phyloP scores from a whole-genome alignment of 2,113 vertebrate species.

The Carassius auratus region DNA sequence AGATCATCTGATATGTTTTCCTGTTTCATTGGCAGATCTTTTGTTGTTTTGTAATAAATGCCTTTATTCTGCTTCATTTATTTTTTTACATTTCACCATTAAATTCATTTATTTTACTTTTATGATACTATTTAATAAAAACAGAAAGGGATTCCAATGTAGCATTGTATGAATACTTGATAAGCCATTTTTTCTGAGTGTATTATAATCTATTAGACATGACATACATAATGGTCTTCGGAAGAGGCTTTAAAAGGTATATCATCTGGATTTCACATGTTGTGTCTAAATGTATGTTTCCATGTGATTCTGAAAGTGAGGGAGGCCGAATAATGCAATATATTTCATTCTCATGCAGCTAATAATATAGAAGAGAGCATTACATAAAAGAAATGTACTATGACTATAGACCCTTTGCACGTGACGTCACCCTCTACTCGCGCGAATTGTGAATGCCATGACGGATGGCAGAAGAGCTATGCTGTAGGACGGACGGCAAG shows the following conservation, averaged over 20 bases:
- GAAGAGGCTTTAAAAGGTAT: not conserved
- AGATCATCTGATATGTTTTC: not conserved
- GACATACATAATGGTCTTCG: not conserved
- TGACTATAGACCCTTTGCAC: not conserved
- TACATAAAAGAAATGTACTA: slow-evolving; percentile 34
- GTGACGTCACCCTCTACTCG: no score
- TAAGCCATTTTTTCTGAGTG: no score
- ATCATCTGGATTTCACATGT: no score
- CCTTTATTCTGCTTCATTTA: no score
- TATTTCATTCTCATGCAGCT: not conserved
- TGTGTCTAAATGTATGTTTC: no score
- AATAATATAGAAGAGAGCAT: not conserved
- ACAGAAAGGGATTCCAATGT: no score
- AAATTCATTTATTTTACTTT: not conserved
- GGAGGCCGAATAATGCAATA: not conserved
- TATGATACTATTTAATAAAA: no score
- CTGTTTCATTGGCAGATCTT: not conserved
- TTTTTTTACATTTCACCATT: not conserved
- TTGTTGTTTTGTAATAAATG: not conserved
- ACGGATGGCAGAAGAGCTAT: no score
- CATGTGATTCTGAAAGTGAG: no score
- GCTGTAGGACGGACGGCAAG: no score
- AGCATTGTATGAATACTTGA: no score
- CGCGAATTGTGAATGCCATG: no score
- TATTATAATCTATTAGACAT: not conserved